phyloP scores from a whole-genome alignment of 2,797 vertebrate species.

The Falco columbarius region DNA sequence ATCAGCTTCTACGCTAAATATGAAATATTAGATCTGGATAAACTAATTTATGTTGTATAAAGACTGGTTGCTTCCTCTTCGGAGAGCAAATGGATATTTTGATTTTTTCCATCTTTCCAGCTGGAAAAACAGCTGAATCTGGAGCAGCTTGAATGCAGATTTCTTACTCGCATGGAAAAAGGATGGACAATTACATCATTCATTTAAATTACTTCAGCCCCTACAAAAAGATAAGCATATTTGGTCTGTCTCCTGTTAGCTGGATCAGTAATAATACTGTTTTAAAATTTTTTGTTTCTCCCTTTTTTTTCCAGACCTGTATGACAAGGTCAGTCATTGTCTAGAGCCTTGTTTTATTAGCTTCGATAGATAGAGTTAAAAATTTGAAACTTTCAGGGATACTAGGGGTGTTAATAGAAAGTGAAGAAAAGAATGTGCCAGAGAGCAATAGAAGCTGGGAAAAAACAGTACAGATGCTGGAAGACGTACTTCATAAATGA shows the following conservation, averaged over 20 bases:
- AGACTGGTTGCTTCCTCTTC: slow-evolving; percentile 51
- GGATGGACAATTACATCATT: background rate
- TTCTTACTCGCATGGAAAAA: slow-evolving; percentile 36
- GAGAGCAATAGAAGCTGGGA: background rate
- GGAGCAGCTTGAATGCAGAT: slow-evolving; percentile 6
- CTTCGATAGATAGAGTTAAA: background rate
- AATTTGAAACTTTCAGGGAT: background rate
- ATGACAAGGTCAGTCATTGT: background rate
- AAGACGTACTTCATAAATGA: background rate
- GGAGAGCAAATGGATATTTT: slow-evolving; percentile 18
- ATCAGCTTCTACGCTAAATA: slow-evolving; percentile 12
- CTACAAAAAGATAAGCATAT: background rate
- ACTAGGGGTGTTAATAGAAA: background rate
- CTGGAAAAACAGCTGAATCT: slow-evolving; percentile 42
- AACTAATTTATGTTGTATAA: slow-evolving; percentile 37
- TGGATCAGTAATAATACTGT: background rate
- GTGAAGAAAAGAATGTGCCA: background rate
- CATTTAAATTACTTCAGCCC: slow-evolving; percentile 11
- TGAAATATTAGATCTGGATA: slow-evolving; percentile 31
- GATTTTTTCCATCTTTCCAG: slow-evolving; percentile 28
- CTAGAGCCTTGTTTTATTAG: background rate
- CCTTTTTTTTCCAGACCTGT: background rate
- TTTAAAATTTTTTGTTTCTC: accelerated
- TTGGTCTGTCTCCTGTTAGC: slow-evolving; percentile 5
- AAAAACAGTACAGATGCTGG: background rate